Percentiles rank a stretch among this genome's conserved stretches.
These are phyloP conservation scores for Macropodus opercularis DNA, from an alignment of 2,797 vertebrate genomes.

Conservation along the genomic window DNA sequence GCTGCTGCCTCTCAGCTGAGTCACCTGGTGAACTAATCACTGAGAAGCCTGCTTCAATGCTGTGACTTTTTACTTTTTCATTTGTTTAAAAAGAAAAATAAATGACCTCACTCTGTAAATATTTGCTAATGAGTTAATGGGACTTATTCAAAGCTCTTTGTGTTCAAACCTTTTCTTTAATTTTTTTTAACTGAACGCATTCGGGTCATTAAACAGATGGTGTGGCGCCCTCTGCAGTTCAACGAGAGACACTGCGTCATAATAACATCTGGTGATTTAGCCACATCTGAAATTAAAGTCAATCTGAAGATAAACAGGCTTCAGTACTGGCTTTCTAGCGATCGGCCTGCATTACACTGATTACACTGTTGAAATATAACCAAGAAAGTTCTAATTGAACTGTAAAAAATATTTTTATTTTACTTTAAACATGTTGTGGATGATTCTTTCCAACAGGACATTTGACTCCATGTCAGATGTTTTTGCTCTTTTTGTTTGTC, in stretches of 20 bases:
- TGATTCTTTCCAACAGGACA: too few relatives aligned
- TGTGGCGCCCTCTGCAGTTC: constrained; percentile 41
- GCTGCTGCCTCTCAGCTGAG: constrained; percentile 18
- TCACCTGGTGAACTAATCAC: constrained; percentile 25
- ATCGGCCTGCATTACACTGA: too few relatives aligned
- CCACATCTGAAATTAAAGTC: background rate
- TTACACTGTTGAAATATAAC: too few relatives aligned
- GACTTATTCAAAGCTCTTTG: background rate
- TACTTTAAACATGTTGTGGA: too few relatives aligned
- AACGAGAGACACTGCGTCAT: too few relatives aligned
- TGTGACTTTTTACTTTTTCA: background rate
- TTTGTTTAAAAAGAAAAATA: background rate
- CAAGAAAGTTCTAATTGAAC: too few relatives aligned
- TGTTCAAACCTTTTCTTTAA: background rate
- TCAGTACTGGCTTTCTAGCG: too few relatives aligned
- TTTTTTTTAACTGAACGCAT: background rate
- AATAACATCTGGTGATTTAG: background rate
- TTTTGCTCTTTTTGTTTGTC: constrained; percentile 4
- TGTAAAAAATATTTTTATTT: too few relatives aligned
- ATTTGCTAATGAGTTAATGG: background rate
- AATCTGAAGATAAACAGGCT: too few relatives aligned
- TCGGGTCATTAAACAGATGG: background rate
- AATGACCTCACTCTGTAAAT: constrained; percentile 11
- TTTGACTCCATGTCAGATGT: too few relatives aligned
- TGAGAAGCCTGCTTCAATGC: background rate